A percentile compares a stretch with the other conserved stretches of the same genome.
phyloP scores from a whole-genome alignment of 2,113 vertebrate species.

The Montifringilla adamsi region DNA sequence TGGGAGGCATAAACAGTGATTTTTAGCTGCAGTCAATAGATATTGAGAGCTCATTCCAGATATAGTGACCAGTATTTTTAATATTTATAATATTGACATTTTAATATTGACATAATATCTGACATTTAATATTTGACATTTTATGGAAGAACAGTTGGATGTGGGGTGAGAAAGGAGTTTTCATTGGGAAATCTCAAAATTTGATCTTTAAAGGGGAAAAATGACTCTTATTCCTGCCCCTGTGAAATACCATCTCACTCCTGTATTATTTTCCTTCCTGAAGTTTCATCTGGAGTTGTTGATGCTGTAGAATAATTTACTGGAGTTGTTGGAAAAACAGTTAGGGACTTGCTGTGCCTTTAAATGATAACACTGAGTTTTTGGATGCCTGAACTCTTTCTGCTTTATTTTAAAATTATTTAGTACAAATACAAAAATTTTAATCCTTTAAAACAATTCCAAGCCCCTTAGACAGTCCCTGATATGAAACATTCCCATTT shows the following conservation, averaged over 20 bases:
- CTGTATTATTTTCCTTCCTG: not conserved
- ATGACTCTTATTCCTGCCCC: not conserved
- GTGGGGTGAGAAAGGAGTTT: not conserved
- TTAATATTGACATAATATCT: not conserved
- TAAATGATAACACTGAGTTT: not conserved
- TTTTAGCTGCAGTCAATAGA: not conserved
- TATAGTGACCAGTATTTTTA: not conserved
- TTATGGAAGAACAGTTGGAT: not conserved
- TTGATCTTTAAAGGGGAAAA: not conserved
- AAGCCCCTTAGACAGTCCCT: not conserved
- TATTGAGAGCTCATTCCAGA: not conserved
- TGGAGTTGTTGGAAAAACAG: not conserved
- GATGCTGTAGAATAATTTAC: not conserved
- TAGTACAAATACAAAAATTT: not conserved
- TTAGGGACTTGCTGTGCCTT: not conserved
- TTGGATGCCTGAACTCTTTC: not conserved
- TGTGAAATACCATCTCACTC: not conserved
- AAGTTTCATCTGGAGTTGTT: not conserved
- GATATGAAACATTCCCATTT: not conserved
- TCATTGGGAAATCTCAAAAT: not conserved
- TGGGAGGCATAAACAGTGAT: accelerated
- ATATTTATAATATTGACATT: not conserved
- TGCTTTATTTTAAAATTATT: not conserved
- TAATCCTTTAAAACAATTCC: not conserved
- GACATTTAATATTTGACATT: not conserved